Evolutionary conservation across 2,797 vertebrate genomes (phyloP), one percentile per base, ranked within the genome.

Genomic region (Anolis apletophallus): DNA sequence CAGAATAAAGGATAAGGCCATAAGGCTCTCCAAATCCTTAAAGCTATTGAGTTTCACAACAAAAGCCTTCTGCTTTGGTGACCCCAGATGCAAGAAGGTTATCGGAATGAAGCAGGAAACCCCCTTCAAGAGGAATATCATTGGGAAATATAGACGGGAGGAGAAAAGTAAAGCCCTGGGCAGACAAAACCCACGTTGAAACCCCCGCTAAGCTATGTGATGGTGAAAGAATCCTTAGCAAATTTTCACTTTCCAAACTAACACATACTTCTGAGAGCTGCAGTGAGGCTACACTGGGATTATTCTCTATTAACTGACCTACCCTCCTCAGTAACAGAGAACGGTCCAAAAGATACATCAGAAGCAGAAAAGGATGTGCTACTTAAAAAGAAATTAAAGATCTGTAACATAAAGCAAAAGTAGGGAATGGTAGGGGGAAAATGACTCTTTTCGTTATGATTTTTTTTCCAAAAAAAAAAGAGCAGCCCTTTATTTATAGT

Each of bases 401-500:
- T 82, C 19, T 61, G n/a, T 67, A 36, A 68, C 12, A 54, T 67
- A 87, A 91, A 90, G 84, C 36, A 52, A 55, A 77, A 54, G 14
- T 2, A 75, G 50, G 46, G 1, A 87, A 64, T 29, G 19, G 16
- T 26, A 21, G 16, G 11, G 61, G 77, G 50, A 80, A 90, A 92
- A 86, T 46, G 61, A 17, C 32, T 72, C 82, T 83, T 57, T 78
- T 52, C 46, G 19, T 36, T 67, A 67, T 68, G 46, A 55, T 75
- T 32, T 75, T 59, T 73, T 55, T 79, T 72, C 40, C 5, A 26
- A 46, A 89, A 92, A 46, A 89, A 92, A 87, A 82, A 16, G 73
- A 26, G 3, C 46, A 90, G 85, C 90, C 84, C 91, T 64, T 87
- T 84, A 84, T 36, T 82, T 87, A 32, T 76, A 72, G 77, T 80